Base-by-base conservation (phyloP, 2,888 invertebrate genomes). In the Podabrus alpinus region DNA sequence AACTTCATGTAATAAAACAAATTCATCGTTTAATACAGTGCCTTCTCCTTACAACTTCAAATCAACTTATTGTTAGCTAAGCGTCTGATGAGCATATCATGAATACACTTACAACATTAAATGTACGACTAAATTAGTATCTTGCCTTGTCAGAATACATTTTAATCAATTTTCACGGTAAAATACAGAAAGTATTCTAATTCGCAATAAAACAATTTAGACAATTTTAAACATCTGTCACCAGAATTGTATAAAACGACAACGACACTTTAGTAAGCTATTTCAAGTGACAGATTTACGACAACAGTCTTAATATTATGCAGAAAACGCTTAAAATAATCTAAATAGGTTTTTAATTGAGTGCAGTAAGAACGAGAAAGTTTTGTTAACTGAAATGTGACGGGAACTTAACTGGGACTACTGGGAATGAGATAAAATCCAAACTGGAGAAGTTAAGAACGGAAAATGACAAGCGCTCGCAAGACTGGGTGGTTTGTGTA, bases 301-400 rank as follows among this genome's bases (percentile, higher is more conserved):
- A 79, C 78, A 77, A 78, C 69, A 76, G 76, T 76, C 76, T 64
- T 81, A 80, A 80, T 79, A 78, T 78, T 79, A 80, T 77, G 79
- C 80, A 79, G 79, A 78, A 80, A 81, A 81, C 79, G 76, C 79
- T 79, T 79, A 80, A 82, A 82, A 81, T 83, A 83, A 82, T 83
- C 82, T 82, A 81, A 83, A 83, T 83, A 82, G 80, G 81, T 80
- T 82, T 81, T 82, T 82, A 83, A 83, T 81, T 82, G 82, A 80
- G 78, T 79, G 79, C 70, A 79, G 74, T 79, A 79, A 81, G 80
- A 80, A 78, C 77, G 76, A 78, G 77, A 66, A 78, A 79, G 76
- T 78, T 79, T 72, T 74, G 74, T 71, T 77, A 72, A 78, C 68
- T 72, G 70, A 77, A 77, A 72, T 72, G 74, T 73, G 78, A 78